Evolutionary conservation across 2,113 vertebrate species (phyloP), one percentile per base, ranked within the genome.

Genomic region (Dolichotis patagonum): DNA sequence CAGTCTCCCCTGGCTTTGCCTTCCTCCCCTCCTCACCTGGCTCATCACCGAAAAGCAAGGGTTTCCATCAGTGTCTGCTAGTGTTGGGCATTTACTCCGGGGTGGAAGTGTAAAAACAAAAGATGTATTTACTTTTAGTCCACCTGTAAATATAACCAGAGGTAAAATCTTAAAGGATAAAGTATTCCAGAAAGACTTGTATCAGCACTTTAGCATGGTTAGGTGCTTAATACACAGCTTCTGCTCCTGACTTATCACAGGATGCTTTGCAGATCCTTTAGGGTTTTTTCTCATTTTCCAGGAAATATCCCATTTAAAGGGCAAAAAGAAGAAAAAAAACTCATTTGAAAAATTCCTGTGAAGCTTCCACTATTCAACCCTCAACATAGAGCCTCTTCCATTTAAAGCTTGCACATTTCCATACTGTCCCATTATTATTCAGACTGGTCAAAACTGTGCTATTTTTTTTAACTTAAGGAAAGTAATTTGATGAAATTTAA

Each of bases 401-500:
- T 92, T 80, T 41, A 81, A 91, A 92, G 41, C 54, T 26, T 38
- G 8, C 78, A 69, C 20, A 22, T 92, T 94, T 94, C 86, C 83
- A 91, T 86, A 69, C 56, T 46, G 5, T 52, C 32, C 62, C 22
- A 46, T 90, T 95, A 91, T 83, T 88, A 89, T 73, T 94, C 80
- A 71, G 38, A 28, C 35, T 56, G 77, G 56, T 94, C 38, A 90
- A 83, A 83, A 91, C 38, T 65, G 63, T 78, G 43, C 73, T 58
- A 22, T 88, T 89, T 85, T 81, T 94, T 96, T 90, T 89, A 94
- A 93, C 88, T 62, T 94, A 92, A 97, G 67, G 73, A 91, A 97
- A 93, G 78, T 69, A 87, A 96, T 89, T 97, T 75, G 90, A 82
- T 95, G 69, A 97, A 97, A 95, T 91, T 88, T 92, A 91, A 97